Evolutionary conservation across 2,888 invertebrate species (phyloP), one percentile per base, ranked within the genome.

Genomic region (Rhaphigaster nebulosa): DNA sequence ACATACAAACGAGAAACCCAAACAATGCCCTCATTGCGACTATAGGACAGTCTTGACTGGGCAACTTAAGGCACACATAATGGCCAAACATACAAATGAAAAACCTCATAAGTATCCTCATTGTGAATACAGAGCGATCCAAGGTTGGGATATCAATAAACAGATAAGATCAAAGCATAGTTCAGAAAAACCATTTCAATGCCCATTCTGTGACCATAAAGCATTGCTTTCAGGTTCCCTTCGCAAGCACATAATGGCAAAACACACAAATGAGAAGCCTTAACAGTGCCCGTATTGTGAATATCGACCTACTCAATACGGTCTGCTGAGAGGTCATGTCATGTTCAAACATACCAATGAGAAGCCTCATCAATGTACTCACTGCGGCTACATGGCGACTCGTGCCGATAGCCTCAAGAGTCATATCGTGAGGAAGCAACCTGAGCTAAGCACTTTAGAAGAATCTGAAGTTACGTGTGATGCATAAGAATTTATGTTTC

Each of bases 11-110:
- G 45, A 45, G n/a, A 84, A 84, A 26, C 84, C 84, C 0, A 41
- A 84, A 26, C 84, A 84, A 50, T 84, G 84, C 84, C 84, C 84
- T 84, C 41, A 84, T 84, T 84, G 84, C 15, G 84, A 84, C 23
- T 84, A 84, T n/a, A 45, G 84, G 13, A 50, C 84, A 4, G 45
- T 84, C 10, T 50, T 50, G 41, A 50, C 45, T 26, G 45, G 84
- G 4, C 41, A 84, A 84, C 41, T 84, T 15, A 84, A 84, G 13
- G 45, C 45, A 45, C 84, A 84, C n/a, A 84, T 84, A 45, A 84
- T 84, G 84, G 84, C 84, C n/a, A 41, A 45, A 15, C 84, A 84
- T 50, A 84, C 84, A n/a, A 84, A 84, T 26, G 84, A 84, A 50
- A 84, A 84, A 84, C 84, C 84, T 45, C 45, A 84, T 23, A 41